A percentile compares a stretch with the other conserved stretches of the same genome.
phyloP scores from a whole-genome alignment of 2,113 vertebrate genomes.

The Anoplopoma fimbria region DNA sequence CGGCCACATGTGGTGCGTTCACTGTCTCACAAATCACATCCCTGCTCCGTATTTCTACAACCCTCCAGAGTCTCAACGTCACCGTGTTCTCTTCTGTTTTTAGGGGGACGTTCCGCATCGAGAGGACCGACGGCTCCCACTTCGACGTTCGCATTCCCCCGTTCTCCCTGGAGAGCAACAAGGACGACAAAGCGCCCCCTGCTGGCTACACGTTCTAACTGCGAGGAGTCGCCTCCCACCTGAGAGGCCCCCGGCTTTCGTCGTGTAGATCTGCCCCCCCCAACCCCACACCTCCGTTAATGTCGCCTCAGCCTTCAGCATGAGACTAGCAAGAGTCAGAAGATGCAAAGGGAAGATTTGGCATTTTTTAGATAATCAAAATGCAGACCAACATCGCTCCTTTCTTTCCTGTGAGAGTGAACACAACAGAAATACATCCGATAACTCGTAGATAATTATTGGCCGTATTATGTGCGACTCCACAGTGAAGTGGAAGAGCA shows the following conservation, averaged over 20 bases:
- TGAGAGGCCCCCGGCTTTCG: no score
- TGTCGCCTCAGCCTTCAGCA: slow-evolving; percentile 36
- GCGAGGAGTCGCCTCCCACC: neutral
- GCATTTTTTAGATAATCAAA: no score
- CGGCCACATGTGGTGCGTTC: slow-evolving; percentile 95
- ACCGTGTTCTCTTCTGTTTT: neutral
- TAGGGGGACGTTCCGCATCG: slow-evolving; percentile 98
- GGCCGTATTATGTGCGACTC: no score
- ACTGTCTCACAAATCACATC: neutral
- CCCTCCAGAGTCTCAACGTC: neutral
- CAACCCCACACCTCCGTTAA: neutral
- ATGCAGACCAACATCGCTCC: neutral
- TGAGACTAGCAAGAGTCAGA: slow-evolving; percentile 13
- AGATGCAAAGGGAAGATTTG: slow-evolving; percentile 26
- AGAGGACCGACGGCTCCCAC: slow-evolving; percentile 95
- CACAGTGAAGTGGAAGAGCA: no score
- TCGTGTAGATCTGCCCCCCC: no score
- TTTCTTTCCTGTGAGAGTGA: slow-evolving; percentile 10
- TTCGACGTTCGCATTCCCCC: slow-evolving; percentile 98
- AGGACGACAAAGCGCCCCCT: slow-evolving; percentile 97
- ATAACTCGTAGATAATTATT: no score
- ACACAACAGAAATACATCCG: no score
- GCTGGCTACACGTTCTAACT: slow-evolving; percentile 91
- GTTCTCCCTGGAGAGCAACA: slow-evolving; percentile 99
- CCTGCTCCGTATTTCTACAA: neutral